Evolutionary conservation across 1,140 invertebrate genomes (phyloP), one percentile per base, ranked within the genome.

Genomic region (Cherax destructor): DNA sequence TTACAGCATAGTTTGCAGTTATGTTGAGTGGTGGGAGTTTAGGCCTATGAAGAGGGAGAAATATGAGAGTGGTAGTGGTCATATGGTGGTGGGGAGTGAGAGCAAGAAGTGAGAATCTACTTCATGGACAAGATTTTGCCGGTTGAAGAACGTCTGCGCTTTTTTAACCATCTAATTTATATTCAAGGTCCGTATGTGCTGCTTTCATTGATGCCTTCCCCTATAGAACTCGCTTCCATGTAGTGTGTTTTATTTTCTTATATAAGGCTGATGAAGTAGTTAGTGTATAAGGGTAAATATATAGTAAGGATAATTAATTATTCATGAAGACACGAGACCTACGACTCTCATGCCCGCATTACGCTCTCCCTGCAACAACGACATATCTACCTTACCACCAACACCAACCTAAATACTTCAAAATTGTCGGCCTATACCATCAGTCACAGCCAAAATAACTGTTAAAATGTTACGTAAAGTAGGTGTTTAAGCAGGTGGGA

Each of bases 321-420:
- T 91, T 91, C 89, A 91, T 91, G 89, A 78, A 91, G 83, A 83
- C 89, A 91, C 65, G 89, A 86, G 83, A 85, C 89, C 87, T 85
- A 91, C 74, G 72, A 77, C 88, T 65, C 83, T 90, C 89, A 91
- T 86, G 89, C 89, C 89, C 89, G 83, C 89, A 84, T 88, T 84
- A 84, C 81, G 52, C 81, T 24, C 77, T 91, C 89, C 81, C 41
- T 85, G 76, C 83, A 24, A 91, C 81, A 91, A 86, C 83, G 89
- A 69, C 89, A 41, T 86, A 91, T 80, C 18, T 80, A 49, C 74
- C 89, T 80, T 52, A 13, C 5, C 78, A 24, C 49, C 41, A 52
- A 10, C 30, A 41, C 47, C 78, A 7, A 11, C 52, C 49, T 30
- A 74, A 74, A 74, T 74, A 74, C 21, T 30, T 74, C 52, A 9